Conservation (phyloP, 2,888 invertebrate genomes). For the Sarcophaga rosellei region DNA sequence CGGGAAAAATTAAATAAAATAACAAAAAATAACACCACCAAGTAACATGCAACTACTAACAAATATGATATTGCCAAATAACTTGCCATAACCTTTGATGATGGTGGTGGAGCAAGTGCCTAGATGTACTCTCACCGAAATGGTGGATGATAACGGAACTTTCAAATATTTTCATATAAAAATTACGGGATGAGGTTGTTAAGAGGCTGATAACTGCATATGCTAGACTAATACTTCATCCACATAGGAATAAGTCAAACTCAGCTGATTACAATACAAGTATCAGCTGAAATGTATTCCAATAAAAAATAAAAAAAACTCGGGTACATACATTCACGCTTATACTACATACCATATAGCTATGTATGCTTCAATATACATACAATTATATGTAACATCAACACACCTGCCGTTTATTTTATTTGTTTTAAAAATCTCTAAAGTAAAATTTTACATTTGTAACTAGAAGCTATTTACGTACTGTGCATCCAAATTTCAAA, state of each 20-base stretch:
- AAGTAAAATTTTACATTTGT: slow-evolving; percentile 13
- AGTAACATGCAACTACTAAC: slow-evolving; percentile 34
- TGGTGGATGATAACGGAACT: slow-evolving; percentile 56
- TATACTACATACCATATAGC: not conserved
- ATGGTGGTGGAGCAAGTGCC: slow-evolving; percentile 60
- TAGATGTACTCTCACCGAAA: slow-evolving; percentile 30
- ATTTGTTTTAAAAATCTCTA: not conserved
- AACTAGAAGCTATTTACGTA: not conserved
- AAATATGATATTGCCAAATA: slow-evolving; percentile 45
- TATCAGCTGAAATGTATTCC: slow-evolving; percentile 36
- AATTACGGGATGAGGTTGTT: slow-evolving; percentile 45
- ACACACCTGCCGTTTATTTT: slow-evolving; percentile 18
- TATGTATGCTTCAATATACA: not conserved
- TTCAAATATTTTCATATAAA: slow-evolving; percentile 38
- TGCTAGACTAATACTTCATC: not conserved
- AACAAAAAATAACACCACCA: slow-evolving; percentile 45
- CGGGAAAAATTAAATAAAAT: slow-evolving; percentile 25
- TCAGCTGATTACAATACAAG: slow-evolving; percentile 40
- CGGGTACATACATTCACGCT: too few species aligned
- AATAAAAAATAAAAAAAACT: too few species aligned
- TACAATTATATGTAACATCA: not conserved
- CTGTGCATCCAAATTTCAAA: not conserved
- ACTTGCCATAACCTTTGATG: slow-evolving; percentile 14
- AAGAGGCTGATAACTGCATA: not conserved
- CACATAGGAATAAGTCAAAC: not conserved